Percentiles rank a stretch among this genome's conserved stretches.
Evolutionary conservation across 2,113 vertebrate genomes (phyloP).

Genomic region (Lamprologus tigripictilis): DNA sequence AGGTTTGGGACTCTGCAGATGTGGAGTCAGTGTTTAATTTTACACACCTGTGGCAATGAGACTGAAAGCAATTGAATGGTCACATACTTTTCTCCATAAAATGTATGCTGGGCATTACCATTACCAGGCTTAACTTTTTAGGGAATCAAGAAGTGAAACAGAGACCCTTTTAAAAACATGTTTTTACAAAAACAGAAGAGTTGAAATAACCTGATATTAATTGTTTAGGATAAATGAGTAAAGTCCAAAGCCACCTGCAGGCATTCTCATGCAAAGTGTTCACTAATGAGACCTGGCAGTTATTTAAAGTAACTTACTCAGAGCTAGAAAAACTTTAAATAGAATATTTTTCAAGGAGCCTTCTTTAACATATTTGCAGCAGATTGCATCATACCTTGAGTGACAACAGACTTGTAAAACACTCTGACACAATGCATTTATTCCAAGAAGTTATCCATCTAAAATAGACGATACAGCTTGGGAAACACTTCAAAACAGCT

Average conservation of each 20-base stretch:
- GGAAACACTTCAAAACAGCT: not conserved
- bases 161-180: not conserved
- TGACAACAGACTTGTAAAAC: conserved; percentile 22
- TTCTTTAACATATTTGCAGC: conserved; percentile 32
- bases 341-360: not conserved
- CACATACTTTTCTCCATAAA: not conserved
- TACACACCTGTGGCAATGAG: not conserved
- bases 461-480: not conserved
- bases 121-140: not conserved
- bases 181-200: not conserved
- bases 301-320: conserved; percentile 16
- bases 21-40: not conserved
- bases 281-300: not conserved
- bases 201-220: not conserved
- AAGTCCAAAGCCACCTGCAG: not conserved
- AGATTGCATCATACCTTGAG: conserved; percentile 46
- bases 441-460: conserved; percentile 1
- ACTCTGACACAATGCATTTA: not conserved
- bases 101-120: not conserved
- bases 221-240: not conserved
- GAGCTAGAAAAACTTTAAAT: conserved; percentile 7
- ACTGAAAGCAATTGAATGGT: not conserved
- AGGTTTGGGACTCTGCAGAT: not conserved
- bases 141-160: not conserved
- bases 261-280: not conserved